phyloP scores from a whole-genome alignment of 92 coral and sea anemone species.

The Meandrina meandrites region DNA sequence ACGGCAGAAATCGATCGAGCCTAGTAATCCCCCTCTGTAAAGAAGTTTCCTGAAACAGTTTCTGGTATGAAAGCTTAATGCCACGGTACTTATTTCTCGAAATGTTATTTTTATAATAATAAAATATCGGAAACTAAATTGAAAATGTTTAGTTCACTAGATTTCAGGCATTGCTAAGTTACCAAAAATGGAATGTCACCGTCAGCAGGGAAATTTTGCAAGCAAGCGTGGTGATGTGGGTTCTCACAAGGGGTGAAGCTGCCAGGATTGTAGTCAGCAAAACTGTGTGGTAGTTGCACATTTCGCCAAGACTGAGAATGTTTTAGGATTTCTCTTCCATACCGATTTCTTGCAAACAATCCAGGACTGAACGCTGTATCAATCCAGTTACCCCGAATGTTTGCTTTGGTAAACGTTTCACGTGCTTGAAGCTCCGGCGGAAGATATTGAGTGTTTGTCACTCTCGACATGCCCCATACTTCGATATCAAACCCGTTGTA shows the following conservation, averaged over 20 bases:
- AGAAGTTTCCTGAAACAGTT: too few species aligned
- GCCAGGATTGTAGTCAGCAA: conserved; percentile 24
- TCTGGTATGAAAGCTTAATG: too few species aligned
- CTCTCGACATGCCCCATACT: not conserved
- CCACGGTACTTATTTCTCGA: too few species aligned
- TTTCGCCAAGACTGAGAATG: conserved; percentile 54
- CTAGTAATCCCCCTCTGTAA: too few species aligned
- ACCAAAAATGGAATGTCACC: conserved; percentile 58
- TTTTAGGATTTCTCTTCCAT: conserved; percentile 52
- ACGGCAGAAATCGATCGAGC: too few species aligned
- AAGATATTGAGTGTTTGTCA: conserved; percentile 35
- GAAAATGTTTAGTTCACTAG: too few species aligned
- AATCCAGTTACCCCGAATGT: conserved; percentile 27
- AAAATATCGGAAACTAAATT: too few species aligned
- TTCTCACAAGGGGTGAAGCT: conserved; percentile 35
- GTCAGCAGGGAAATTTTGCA: conserved; percentile 52
- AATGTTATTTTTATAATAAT: too few species aligned
- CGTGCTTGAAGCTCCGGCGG: conserved; percentile 49
- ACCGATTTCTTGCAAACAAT: conserved; percentile 53
- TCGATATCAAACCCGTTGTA: not conserved
- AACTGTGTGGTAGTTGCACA: conserved; percentile 21
- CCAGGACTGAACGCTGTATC: conserved; percentile 11
- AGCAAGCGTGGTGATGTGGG: conserved; percentile 12
- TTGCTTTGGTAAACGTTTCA: conserved; percentile 37
- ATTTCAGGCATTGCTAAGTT: not conserved